These are phyloP conservation scores for Patella caerulea DNA, from an alignment of 2,888 invertebrate species.

Conservation along the genomic window DNA sequence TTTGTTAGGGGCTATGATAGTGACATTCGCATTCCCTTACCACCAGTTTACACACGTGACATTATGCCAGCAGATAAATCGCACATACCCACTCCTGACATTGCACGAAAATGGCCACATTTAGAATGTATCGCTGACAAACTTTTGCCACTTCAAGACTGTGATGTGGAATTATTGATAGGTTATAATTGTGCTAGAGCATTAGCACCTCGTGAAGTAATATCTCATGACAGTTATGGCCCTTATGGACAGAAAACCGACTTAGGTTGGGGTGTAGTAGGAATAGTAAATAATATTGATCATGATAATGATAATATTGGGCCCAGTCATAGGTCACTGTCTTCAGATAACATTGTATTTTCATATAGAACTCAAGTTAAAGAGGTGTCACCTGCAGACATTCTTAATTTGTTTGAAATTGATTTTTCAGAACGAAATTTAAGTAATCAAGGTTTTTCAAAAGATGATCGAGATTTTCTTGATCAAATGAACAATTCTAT, in stretches of 20 bases:
- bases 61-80: conserved; percentile 37
- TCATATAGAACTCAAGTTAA: neutral
- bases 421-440: conserved; percentile 15
- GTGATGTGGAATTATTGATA: conserved; percentile 39
- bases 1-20: conserved; percentile 31
- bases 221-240: conserved; percentile 29
- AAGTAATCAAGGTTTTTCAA: neutral
- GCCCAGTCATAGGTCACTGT: conserved; percentile 1
- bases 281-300: conserved; percentile 10
- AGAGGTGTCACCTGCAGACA: neutral
- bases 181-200: conserved; percentile 45
- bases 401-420: conserved; percentile 19
- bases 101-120: conserved; percentile 38
- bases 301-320: conserved; percentile 7
- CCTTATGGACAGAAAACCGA: conserved; percentile 38
- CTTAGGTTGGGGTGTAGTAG: conserved; percentile 40
- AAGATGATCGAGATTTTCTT: conserved; percentile 17
- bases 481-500: conserved; percentile 9
- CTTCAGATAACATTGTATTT: neutral
- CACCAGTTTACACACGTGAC: conserved; percentile 34
- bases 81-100: conserved; percentile 42
- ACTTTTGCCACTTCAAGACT: conserved; percentile 28
- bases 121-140: conserved; percentile 31
- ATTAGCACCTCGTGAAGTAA: conserved; percentile 35
- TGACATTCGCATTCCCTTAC: conserved; percentile 29